A percentile compares a stretch with the other conserved stretches of the same genome.
phyloP scores from a whole-genome alignment of 2,113 vertebrate species.

The Siniperca knerii region DNA sequence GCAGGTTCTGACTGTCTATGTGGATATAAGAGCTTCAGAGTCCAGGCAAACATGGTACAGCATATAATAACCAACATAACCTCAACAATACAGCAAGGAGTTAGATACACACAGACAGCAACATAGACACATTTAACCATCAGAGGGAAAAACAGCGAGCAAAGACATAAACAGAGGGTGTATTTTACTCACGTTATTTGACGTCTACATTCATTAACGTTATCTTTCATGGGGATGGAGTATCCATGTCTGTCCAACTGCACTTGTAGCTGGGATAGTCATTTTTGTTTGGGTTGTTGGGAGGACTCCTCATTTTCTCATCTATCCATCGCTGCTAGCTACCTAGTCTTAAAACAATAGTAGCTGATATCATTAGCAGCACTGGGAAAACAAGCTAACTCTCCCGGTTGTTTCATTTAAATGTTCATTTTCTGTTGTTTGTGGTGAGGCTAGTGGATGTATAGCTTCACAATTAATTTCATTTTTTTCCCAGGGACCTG shows the following conservation, averaged over 20 bases:
- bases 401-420: background rate
- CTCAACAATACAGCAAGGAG: background rate
- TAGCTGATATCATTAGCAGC: background rate
- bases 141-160: background rate
- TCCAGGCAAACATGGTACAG: background rate
- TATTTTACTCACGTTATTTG: background rate
- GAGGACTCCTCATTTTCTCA: background rate
- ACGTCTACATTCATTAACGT: background rate
- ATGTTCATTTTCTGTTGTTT: background rate
- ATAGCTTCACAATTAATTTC: background rate
- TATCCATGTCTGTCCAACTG: background rate
- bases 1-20: no score
- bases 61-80: background rate
- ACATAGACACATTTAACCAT: background rate
- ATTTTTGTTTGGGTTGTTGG: background rate
- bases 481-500: no score
- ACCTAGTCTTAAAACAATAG: no score
- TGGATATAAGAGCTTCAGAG: background rate
- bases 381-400: background rate
- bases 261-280: no score
- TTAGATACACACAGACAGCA: slow-evolving; percentile 3
- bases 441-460: no score
- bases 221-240: background rate
- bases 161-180: background rate
- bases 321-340: background rate